A percentile compares a stretch with the other conserved stretches of the same genome.
phyloP scores from a whole-genome alignment of 2,113 vertebrate genomes.

The Aspiorhynchus laticeps region DNA sequence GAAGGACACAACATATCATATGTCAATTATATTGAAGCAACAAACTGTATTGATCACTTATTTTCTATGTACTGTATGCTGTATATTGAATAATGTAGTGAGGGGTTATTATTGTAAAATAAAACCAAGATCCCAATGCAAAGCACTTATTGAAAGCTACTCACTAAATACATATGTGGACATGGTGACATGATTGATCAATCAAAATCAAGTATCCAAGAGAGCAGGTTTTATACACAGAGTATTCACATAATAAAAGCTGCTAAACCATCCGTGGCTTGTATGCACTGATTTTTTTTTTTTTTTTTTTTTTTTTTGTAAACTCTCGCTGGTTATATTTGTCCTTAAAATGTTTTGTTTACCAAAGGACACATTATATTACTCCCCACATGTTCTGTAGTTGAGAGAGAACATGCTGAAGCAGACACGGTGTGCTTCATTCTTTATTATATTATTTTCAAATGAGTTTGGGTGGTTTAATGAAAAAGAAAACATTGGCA shows the following conservation, averaged over 20 bases:
- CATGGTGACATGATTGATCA: no score
- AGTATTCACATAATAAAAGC: neutral
- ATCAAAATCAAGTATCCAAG: no score
- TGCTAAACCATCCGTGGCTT: neutral
- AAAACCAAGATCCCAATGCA: neutral
- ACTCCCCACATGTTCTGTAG: neutral
- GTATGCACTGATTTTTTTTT: neutral
- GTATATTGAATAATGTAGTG: neutral
- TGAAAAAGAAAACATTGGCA: conserved; percentile 41
- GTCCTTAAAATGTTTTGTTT: neutral
- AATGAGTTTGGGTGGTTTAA: conserved; percentile 15
- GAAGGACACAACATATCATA: neutral
- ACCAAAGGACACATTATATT: neutral
- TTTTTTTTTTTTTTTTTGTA: no score
- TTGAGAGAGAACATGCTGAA: neutral
- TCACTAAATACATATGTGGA: neutral
- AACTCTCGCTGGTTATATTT: neutral
- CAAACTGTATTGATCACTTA: neutral
- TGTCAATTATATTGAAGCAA: neutral
- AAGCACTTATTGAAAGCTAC: neutral
- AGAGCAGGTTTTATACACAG: neutral
- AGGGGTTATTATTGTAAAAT: neutral
- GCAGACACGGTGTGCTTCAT: neutral
- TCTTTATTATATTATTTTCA: conserved; percentile 13
- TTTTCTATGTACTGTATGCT: neutral